A percentile compares a stretch with the other conserved stretches of the same genome.
phyloP scores from a whole-genome alignment of 2,797 vertebrate genomes.

The Coluber constrictor region DNA sequence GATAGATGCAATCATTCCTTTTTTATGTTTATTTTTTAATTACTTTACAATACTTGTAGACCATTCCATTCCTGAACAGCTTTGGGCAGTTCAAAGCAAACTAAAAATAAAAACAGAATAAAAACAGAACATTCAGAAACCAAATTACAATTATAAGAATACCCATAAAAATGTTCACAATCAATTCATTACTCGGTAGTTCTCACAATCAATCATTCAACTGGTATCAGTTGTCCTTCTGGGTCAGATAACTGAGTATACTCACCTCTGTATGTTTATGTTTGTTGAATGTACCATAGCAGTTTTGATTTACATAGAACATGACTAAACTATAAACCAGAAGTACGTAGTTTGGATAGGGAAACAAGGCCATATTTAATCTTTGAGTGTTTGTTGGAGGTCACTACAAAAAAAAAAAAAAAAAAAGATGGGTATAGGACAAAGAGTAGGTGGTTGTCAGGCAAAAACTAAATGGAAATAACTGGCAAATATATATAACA shows the following conservation, averaged over 20 bases:
- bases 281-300: not conserved
- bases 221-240: not conserved
- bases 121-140: not conserved
- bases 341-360: not conserved
- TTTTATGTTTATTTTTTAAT: not conserved
- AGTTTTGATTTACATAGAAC: not conserved
- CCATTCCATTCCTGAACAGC: not conserved
- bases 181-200: not conserved
- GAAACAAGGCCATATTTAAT: not conserved
- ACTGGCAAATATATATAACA: not conserved
- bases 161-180: not conserved
- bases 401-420: not conserved
- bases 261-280: not conserved
- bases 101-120: not conserved
- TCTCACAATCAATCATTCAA: not conserved
- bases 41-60: not conserved
- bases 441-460: not conserved
- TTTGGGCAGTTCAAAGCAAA: not conserved
- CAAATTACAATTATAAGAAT: not conserved
- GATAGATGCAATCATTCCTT: not conserved
- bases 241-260: not conserved
- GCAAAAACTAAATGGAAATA: not conserved
- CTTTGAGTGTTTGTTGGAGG: not conserved
- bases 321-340: not conserved
- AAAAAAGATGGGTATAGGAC: not conserved